These are phyloP conservation scores for Chaetoderma sp. DNA, from an alignment of 2,888 invertebrate genomes.

Conservation along the genomic window DNA sequence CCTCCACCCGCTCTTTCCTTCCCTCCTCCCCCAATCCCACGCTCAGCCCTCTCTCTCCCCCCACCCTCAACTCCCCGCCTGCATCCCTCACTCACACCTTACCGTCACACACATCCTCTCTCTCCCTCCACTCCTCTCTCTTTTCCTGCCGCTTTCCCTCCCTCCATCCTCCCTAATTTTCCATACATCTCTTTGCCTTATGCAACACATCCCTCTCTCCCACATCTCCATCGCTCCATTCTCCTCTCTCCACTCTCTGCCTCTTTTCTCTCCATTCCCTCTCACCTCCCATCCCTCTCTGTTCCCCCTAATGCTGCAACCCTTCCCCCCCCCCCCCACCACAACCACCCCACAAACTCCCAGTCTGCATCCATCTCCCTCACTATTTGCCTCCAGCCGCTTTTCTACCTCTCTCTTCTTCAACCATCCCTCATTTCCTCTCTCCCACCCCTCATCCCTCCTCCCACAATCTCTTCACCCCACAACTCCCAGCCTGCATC, in stretches of 20 bases:
- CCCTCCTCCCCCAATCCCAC: background rate
- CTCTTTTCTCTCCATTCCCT: background rate
- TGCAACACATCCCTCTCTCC: no score
- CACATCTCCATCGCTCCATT: no score
- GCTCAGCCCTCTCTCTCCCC: background rate
- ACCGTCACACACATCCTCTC: conserved; percentile 4
- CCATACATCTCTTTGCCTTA: no score
- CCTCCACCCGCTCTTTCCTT: background rate
- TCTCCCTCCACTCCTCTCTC: background rate
- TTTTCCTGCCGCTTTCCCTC: background rate
- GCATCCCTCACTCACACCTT: background rate
- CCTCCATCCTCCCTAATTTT: background rate
- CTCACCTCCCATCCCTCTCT: conserved; percentile 3
- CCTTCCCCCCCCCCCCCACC: background rate
- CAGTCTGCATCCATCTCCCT: background rate
- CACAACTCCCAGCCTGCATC: conserved; percentile 1
- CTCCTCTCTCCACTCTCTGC: no score
- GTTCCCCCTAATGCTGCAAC: conserved; percentile 2
- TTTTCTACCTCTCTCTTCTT: conserved; percentile 1
- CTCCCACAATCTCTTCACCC: background rate
- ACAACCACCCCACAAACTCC: background rate
- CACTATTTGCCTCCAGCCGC: background rate
- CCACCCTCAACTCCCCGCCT: background rate
- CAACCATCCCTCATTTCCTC: background rate
- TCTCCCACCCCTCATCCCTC: background rate